These are phyloP conservation scores for Cylindroiulus punctatus DNA, from an alignment of 2,888 invertebrate species.

Conservation along the genomic window DNA sequence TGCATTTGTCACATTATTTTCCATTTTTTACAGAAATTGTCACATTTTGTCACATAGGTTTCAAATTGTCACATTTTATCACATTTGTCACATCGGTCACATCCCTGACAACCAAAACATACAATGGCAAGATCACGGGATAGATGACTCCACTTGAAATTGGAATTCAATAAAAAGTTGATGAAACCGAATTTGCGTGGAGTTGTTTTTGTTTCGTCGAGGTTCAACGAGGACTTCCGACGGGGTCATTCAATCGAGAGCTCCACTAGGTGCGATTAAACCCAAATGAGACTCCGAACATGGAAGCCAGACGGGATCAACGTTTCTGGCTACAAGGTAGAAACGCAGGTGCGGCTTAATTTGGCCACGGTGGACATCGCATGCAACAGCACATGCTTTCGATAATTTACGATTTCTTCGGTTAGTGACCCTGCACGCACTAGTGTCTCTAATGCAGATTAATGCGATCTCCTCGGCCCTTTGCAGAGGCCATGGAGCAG, in stretches of 20 bases:
- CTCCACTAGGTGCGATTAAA: not conserved
- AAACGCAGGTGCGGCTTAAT: conserved; percentile 2
- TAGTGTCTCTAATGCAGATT: not conserved
- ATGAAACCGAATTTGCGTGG: no score
- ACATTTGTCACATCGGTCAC: no score
- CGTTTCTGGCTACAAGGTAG: not conserved
- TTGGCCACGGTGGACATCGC: conserved; percentile 26
- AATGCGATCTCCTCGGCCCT: not conserved
- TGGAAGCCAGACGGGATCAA: conserved; percentile 20
- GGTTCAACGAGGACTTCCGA: no score
- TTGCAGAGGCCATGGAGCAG: not conserved
- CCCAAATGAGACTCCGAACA: not conserved
- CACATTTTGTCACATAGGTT: no score
- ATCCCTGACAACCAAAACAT: no score
- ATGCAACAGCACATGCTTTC: conserved; percentile 7
- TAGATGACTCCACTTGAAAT: no score
- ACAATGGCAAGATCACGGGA: no score
- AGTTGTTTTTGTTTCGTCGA: no score
- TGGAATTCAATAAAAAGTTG: no score
- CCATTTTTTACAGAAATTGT: no score
- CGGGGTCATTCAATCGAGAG: not conserved
- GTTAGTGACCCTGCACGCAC: conserved; percentile 8
- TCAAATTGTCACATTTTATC: no score
- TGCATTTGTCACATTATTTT: no score
- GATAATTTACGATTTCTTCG: conserved; percentile 22